These are phyloP conservation scores for Oncopodura yosiiana DNA, from an alignment of 1,140 invertebrate species.

Conservation along the genomic window DNA sequence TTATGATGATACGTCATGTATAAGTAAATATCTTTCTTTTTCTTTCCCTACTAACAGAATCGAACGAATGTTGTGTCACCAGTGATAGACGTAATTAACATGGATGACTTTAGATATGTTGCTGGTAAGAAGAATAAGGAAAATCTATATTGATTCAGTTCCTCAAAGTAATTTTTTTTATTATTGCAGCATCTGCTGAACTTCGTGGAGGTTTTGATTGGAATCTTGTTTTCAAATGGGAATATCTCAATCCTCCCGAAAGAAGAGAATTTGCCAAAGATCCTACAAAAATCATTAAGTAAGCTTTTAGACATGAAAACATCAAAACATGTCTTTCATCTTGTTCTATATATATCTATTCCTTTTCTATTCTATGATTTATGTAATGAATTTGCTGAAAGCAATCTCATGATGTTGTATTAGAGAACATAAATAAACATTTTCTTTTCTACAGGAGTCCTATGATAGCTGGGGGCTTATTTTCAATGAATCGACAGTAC, in stretches of 20 bases:
- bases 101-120: constrained; percentile 96
- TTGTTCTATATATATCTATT: not conserved
- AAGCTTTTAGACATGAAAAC: not conserved
- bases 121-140: constrained; percentile 47
- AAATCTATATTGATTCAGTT: constrained; percentile 44
- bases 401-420: not conserved
- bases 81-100: constrained; percentile 95
- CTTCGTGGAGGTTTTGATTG: constrained; percentile 92
- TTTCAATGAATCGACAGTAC: constrained; percentile 82
- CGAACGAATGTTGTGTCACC: constrained; percentile 82
- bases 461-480: constrained; percentile 70
- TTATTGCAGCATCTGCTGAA: constrained; percentile 83
- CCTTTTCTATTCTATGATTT: constrained; percentile 2
- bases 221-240: constrained; percentile 94
- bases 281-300: constrained; percentile 52
- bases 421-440: not conserved
- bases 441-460: constrained; percentile 54
- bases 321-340: not conserved
- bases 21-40: constrained; percentile 2
- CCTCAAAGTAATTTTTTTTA: constrained; percentile 92
- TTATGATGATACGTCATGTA: not conserved
- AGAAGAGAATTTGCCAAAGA: constrained; percentile 66
- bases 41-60: constrained; percentile 53
- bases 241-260: constrained; percentile 77
- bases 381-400: no score